Percentiles rank a stretch among this genome's conserved stretches.
Conservation (phyloP, 2,888 invertebrate genomes). For the Allophyes oxyacanthae region DNA sequence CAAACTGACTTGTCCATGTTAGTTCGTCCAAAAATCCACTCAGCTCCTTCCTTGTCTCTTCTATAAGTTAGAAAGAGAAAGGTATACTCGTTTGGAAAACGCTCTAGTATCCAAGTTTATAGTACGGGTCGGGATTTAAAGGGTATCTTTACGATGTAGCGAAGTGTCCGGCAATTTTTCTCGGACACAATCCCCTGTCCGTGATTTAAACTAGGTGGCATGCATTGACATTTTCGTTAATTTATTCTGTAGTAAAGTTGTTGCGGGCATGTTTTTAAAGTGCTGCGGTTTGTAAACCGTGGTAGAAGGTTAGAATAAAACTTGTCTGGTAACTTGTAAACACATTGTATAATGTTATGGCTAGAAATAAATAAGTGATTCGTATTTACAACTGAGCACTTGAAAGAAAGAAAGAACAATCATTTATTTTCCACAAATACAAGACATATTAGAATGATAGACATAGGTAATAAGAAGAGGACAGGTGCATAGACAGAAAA, state of each 20-base stretch:
- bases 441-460: too few relatives aligned
- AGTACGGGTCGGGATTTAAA: constrained; percentile 44
- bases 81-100: constrained; percentile 35
- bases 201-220: constrained; percentile 45
- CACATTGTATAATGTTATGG: not conserved
- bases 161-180: constrained; percentile 50
- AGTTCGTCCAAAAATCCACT: constrained; percentile 30
- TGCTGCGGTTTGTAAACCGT: constrained; percentile 21
- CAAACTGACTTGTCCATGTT: constrained; percentile 46
- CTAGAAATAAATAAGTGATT: too few relatives aligned
- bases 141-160: constrained; percentile 53
- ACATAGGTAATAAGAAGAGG: too few relatives aligned
- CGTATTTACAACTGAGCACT: too few relatives aligned
- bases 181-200: constrained; percentile 27
- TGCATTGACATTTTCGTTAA: constrained; percentile 44
- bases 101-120: constrained; percentile 41
- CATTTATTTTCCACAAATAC: too few relatives aligned
- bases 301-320: not conserved
- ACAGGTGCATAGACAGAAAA: too few relatives aligned
- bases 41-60: constrained; percentile 26
- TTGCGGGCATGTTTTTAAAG: constrained; percentile 28
- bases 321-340: not conserved
- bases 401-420: too few relatives aligned
- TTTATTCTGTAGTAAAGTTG: constrained; percentile 27
- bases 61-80: constrained; percentile 20